Evolutionary conservation across 2,113 vertebrate species (phyloP).

Genomic region (Lepus timidus): DNA sequence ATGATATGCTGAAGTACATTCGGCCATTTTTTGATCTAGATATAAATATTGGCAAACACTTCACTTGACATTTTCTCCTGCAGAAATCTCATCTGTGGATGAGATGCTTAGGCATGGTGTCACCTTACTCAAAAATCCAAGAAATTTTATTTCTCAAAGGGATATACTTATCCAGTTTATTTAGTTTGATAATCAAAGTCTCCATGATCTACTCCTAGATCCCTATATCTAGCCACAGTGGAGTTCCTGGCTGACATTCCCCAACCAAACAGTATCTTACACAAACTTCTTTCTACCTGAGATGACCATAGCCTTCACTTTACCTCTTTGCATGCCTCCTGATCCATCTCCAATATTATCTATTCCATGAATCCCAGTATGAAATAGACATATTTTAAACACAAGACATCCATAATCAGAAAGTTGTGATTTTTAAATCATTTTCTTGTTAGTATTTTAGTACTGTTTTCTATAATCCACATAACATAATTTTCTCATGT

Average conservation of each 20-base stretch:
- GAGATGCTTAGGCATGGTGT: not conserved
- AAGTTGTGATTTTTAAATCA: not conserved
- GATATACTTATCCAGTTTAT: not conserved
- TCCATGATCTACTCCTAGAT: not conserved
- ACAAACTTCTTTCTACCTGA: not conserved
- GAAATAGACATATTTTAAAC: not conserved
- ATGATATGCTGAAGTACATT: not conserved
- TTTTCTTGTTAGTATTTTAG: constrained; percentile 7
- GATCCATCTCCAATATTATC: not conserved
- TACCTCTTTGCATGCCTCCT: not conserved
- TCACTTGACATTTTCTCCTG: constrained; percentile 1
- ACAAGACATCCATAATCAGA: not conserved
- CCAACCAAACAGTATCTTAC: not conserved
- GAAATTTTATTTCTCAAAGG: not conserved
- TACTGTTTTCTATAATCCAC: not conserved
- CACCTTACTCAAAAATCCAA: not conserved
- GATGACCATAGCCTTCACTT: not conserved
- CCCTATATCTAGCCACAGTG: not conserved
- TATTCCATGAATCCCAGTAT: not conserved
- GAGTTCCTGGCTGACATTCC: not conserved
- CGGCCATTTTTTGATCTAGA: not conserved
- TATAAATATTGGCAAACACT: not conserved
- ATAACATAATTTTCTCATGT: not conserved
- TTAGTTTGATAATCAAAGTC: not conserved
- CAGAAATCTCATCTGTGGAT: not conserved